Percentiles rank a stretch among this genome's conserved stretches.
phyloP scores from a whole-genome alignment of 2,113 vertebrate species.

The Eleginops maclovinus region DNA sequence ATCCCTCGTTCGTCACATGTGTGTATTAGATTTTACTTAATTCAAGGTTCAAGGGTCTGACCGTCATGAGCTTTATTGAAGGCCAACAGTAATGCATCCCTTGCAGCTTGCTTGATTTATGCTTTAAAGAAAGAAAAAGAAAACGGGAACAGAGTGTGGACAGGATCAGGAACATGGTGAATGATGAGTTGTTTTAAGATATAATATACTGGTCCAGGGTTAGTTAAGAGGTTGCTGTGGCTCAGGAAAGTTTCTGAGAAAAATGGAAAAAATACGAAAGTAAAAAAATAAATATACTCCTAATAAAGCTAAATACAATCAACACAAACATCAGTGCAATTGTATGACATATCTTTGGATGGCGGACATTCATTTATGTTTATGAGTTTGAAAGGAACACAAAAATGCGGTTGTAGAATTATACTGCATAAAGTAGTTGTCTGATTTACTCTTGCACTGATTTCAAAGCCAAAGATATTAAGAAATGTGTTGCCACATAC shows the following conservation, averaged over 20 bases:
- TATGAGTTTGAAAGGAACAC: not conserved
- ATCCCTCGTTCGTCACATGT: conserved; percentile 54
- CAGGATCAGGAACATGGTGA: not conserved
- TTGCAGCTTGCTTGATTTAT: not conserved
- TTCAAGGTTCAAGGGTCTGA: conserved; percentile 45
- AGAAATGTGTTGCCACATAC: not conserved
- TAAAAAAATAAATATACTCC: not conserved
- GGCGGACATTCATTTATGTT: not conserved
- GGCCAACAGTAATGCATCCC: not conserved
- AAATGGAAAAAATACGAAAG: not conserved
- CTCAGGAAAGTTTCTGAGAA: not conserved
- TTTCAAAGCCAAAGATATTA: not conserved
- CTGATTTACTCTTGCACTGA: too few species aligned
- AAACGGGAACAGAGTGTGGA: too few species aligned
- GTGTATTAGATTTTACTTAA: conserved; percentile 53
- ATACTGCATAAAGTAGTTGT: not conserved
- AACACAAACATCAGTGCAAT: not conserved
- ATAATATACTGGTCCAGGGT: not conserved
- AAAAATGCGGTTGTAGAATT: not conserved
- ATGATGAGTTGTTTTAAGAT: not conserved
- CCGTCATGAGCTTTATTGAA: not conserved
- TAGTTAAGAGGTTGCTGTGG: too few species aligned
- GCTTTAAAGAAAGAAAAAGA: not conserved
- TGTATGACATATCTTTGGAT: not conserved
- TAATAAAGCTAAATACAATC: not conserved